Percentiles rank a stretch among this genome's conserved stretches.
These are phyloP conservation scores for Eueides isabella DNA, from an alignment of 1,140 invertebrate species.

Conservation along the genomic window DNA sequence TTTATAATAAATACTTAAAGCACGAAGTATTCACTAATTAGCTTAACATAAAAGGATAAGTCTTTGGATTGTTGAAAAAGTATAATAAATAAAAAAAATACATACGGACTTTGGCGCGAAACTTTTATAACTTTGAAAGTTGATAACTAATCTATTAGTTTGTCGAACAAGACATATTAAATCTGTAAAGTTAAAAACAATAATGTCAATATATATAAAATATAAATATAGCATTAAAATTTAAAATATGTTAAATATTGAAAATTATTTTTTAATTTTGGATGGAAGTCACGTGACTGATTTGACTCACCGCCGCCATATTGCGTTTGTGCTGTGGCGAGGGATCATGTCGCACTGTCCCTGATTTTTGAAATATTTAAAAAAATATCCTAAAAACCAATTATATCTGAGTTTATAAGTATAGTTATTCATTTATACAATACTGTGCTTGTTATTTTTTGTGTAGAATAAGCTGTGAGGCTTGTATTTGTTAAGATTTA, in stretches of 20 bases:
- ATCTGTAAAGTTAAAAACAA: neutral
- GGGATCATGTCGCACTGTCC: conserved; percentile 56
- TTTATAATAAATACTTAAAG: neutral
- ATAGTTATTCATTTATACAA: conserved; percentile 29
- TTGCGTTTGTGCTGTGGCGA: conserved; percentile 63
- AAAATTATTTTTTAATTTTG: conserved; percentile 25
- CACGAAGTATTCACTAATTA: too few species aligned
- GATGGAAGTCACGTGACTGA: conserved; percentile 62
- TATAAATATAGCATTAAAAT: neutral
- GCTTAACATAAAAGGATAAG: neutral
- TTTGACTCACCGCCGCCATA: conserved; percentile 61
- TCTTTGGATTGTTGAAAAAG: neutral
- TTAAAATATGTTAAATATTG: neutral
- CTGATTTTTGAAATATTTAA: conserved; percentile 54
- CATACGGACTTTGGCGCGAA: neutral
- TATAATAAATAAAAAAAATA: neutral
- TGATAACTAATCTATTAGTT: neutral
- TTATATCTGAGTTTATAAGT: conserved; percentile 27
- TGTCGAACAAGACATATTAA: neutral
- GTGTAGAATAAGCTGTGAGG: conserved; percentile 2
- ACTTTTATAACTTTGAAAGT: conserved; percentile 10
- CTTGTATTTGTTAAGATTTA: conserved; percentile 41
- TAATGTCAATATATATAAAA: neutral
- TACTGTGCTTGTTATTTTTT: conserved; percentile 25
- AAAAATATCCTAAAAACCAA: conserved; percentile 32